phyloP scores from a whole-genome alignment of 1,140 invertebrate genomes.

The Ladona fulva region DNA sequence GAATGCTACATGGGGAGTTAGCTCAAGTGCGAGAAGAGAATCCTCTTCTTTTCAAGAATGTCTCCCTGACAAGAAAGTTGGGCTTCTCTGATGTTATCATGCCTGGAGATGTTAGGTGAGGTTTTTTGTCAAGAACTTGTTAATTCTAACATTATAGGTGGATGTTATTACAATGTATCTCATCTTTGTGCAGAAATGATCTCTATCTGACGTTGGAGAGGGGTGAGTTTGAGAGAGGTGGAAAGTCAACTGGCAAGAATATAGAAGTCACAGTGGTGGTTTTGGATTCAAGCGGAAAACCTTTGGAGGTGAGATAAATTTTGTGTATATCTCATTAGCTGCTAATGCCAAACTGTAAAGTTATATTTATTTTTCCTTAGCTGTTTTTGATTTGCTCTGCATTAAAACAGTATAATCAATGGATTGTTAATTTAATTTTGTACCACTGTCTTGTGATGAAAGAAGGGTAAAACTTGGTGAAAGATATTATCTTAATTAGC shows the following conservation, averaged over 20 bases:
- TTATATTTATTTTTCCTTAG: too few relatives aligned
- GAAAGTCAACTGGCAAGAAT: conserved; percentile 92
- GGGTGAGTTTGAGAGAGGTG: conserved; percentile 87
- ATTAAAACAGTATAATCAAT: too few relatives aligned
- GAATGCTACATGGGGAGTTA: conserved; percentile 64
- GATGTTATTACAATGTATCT: neutral
- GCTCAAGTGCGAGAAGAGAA: conserved; percentile 63
- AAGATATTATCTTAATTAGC: too few relatives aligned
- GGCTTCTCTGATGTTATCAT: conserved; percentile 93
- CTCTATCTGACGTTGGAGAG: conserved; percentile 79
- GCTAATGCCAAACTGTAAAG: too few relatives aligned
- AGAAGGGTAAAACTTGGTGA: too few relatives aligned
- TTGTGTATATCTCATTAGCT: neutral
- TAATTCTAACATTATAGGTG: too few relatives aligned
- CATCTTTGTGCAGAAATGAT: conserved; percentile 63
- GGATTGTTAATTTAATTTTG: too few relatives aligned
- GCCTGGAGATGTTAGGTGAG: conserved; percentile 71
- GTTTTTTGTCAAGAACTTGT: neutral
- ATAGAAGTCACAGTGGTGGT: conserved; percentile 77
- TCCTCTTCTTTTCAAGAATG: conserved; percentile 70
- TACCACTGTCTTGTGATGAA: too few relatives aligned
- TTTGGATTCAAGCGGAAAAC: conserved; percentile 65
- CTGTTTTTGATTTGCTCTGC: too few relatives aligned
- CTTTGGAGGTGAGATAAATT: conserved; percentile 47
- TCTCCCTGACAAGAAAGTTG: conserved; percentile 75